Conservation (phyloP, 53 echinoderm and acorn worm genomes). For the Stichopus horrens region DNA sequence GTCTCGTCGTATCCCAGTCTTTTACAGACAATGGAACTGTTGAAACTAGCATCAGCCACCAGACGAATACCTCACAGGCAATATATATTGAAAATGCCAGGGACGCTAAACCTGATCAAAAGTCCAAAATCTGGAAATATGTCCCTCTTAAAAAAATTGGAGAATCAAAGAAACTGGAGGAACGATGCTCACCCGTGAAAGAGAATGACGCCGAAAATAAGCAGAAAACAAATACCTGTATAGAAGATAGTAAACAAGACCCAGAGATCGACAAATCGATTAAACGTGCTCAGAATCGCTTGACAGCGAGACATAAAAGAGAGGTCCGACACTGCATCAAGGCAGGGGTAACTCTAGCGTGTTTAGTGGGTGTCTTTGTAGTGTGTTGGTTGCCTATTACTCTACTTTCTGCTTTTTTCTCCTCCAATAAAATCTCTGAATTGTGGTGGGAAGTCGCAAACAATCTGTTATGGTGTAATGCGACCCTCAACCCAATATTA, state of each 20-base stretch:
- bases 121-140: not conserved
- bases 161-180: not conserved
- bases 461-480: constrained; percentile 72
- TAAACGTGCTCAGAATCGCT: not conserved
- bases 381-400: constrained; percentile 52
- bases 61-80: not conserved
- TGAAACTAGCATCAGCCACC: not conserved
- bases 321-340: constrained; percentile 20
- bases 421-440: not conserved
- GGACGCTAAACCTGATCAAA: not conserved
- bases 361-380: constrained; percentile 46
- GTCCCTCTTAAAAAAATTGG: not conserved
- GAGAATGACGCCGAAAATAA: not conserved
- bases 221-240: not conserved
- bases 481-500: constrained; percentile 67
- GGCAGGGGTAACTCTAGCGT: constrained; percentile 39
- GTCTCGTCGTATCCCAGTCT: not conserved
- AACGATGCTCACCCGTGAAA: not conserved
- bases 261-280: not conserved
- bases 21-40: not conserved
- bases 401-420: constrained; percentile 1
- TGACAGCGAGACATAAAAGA: not conserved
- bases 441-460: constrained; percentile 60
- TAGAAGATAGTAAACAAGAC: not conserved
- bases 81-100: not conserved